These are phyloP conservation scores for Poecile atricapillus DNA, from an alignment of 2,113 vertebrate genomes.

Conservation along the genomic window DNA sequence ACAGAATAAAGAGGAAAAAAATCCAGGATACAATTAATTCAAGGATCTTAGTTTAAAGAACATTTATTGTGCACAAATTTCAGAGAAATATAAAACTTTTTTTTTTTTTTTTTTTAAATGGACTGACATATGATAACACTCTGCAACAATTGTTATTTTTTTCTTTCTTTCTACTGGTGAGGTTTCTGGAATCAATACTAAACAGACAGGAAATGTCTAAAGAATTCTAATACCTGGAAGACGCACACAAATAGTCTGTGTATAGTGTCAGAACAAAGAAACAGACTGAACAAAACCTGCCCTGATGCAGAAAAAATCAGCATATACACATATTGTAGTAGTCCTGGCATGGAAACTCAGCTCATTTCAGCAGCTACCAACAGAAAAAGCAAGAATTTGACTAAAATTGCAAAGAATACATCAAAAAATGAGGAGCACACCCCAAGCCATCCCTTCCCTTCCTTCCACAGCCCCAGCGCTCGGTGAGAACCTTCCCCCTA, in stretches of 20 bases:
- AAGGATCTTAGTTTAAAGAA: constrained; percentile 63
- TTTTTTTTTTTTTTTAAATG: neutral
- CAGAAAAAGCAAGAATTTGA: neutral
- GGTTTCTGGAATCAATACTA: neutral
- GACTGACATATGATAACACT: neutral
- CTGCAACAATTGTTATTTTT: neutral
- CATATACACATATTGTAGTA: fast-evolving
- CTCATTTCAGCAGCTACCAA: neutral
- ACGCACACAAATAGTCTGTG: neutral
- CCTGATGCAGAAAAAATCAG: neutral
- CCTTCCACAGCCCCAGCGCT: fast-evolving
- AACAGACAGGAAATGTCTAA: neutral
- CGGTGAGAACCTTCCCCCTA: fast-evolving
- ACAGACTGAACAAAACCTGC: neutral
- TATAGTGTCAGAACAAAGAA: neutral
- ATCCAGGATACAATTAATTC: constrained; percentile 57
- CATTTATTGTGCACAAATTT: constrained; percentile 67
- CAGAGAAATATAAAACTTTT: constrained; percentile 41
- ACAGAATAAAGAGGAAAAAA: constrained; percentile 20
- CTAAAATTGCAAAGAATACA: neutral
- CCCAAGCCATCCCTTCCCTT: neutral
- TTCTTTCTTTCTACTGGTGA: neutral
- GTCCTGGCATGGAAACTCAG: neutral
- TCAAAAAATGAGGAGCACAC: fast-evolving
- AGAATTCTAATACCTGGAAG: constrained; percentile 24